Evolutionary conservation across 2,113 vertebrate species (phyloP), one percentile per base, ranked within the genome.

Genomic region (Anguilla rostrata): DNA sequence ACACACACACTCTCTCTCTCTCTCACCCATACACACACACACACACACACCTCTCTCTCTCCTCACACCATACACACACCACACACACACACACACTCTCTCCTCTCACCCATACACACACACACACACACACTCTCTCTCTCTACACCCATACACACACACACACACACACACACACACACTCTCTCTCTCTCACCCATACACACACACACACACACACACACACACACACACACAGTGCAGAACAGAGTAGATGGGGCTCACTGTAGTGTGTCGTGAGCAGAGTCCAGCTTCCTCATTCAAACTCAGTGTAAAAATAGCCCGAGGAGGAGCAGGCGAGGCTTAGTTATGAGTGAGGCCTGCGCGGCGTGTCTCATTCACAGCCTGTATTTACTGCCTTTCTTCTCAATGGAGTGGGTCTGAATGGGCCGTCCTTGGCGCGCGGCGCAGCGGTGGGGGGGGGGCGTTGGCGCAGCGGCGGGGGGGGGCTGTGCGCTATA

Each of bases 391-490:
- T 84, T 87, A 66, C 89, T 91, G 87, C 86, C 86, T 83, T 89
- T 66, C 22, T 66, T 26, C 81, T 93, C 92, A 95, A 94, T 92
- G 92, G 87, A 88, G 82, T 34, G 12, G 39, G 84, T 86, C 87
- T 91, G 90, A 93, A 94, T 90, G 88, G 88, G 40, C 15, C 56
- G 87, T 91, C 93, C 93, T 94, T 93, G 92, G 85, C 89, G 87
- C 79, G 80, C 79, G 88, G 87, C 49, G 12, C 49, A 14, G 49
- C 12, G 49, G 8, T 11, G 49, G 43, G 43, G 43, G 43, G 43
- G 43, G 43, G 49, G 12, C n/a, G n/a, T n/a, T n/a, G n/a, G n/a
- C n/a, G n/a, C n/a, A n/a, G n/a, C n/a, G n/a, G n/a, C n/a, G 87
- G 90, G 84, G 82, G 85, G 20, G 83, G 88, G 89, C 29, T 75